Evolutionary conservation across 2,888 invertebrate species (phyloP).

Genomic region (Baronia brevicornis): DNA sequence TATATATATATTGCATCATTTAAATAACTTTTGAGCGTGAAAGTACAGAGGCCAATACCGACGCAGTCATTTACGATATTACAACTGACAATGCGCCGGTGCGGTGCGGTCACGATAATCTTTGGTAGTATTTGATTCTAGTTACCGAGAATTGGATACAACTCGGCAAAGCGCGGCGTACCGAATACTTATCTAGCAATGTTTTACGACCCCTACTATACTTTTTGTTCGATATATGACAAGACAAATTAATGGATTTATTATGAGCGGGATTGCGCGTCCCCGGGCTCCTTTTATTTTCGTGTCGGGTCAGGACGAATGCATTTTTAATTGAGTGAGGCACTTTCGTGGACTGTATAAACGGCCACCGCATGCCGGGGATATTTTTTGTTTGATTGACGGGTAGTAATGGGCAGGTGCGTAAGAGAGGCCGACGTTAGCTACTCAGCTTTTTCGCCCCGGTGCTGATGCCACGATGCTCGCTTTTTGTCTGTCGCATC

Average conservation of each 20-base stretch:
- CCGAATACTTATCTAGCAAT: conserved; percentile 42
- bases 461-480: conserved; percentile 43
- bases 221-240: conserved; percentile 66
- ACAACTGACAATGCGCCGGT: conserved; percentile 56
- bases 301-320: conserved; percentile 68
- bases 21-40: conserved; percentile 29
- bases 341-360: conserved; percentile 73
- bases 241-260: conserved; percentile 76
- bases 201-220: conserved; percentile 45
- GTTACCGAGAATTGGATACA: conserved; percentile 53
- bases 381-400: conserved; percentile 73
- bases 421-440: conserved; percentile 57
- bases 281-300: conserved; percentile 55
- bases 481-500: conserved; percentile 51
- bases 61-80: conserved; percentile 59
- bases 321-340: conserved; percentile 75
- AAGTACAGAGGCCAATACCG: conserved; percentile 33
- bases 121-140: conserved; percentile 54
- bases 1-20: not conserved
- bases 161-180: too few relatives aligned
- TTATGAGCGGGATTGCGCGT: conserved; percentile 64
- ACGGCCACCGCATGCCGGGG: conserved; percentile 67
- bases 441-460: conserved; percentile 67
- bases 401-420: conserved; percentile 73
- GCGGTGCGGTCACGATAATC: conserved; percentile 56